Evolutionary conservation across 1,140 invertebrate species (phyloP).

Genomic region (Lordiphosa mommai): DNA sequence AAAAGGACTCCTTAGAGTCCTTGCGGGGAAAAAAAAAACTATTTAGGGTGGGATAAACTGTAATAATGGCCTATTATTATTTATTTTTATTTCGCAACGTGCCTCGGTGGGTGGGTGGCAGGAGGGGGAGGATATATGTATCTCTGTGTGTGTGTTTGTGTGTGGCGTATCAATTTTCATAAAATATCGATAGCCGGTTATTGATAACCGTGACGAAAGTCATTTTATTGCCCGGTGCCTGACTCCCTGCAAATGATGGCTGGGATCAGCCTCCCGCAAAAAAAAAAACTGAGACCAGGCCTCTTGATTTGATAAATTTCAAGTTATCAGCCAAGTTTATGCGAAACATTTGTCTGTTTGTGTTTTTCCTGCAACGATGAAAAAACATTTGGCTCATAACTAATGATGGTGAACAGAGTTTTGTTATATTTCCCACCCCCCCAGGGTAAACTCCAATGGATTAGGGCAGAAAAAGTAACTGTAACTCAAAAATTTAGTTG

Average conservation of each 20-base stretch:
- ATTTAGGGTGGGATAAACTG: constrained; percentile 66
- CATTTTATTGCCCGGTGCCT: constrained; percentile 52
- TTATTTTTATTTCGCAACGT: constrained; percentile 60
- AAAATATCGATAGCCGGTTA: constrained; percentile 74
- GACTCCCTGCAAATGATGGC: constrained; percentile 13
- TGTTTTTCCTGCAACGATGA: background rate
- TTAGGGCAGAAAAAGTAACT: too few relatives aligned
- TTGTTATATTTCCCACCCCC: too few relatives aligned
- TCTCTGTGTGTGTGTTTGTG: constrained; percentile 9
- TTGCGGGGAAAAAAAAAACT: constrained; percentile 34
- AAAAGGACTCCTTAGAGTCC: background rate
- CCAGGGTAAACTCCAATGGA: too few relatives aligned
- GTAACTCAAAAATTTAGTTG: too few relatives aligned
- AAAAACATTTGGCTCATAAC: too few relatives aligned
- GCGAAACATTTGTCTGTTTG: constrained; percentile 24
- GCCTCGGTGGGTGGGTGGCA: constrained; percentile 12
- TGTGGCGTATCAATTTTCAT: constrained; percentile 72
- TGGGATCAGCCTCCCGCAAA: constrained; percentile 1
- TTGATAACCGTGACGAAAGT: constrained; percentile 74
- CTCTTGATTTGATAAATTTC: constrained; percentile 53
- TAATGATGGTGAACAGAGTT: too few relatives aligned
- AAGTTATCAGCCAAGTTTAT: constrained; percentile 43
- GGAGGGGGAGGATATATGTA: background rate
- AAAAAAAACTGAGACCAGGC: background rate
- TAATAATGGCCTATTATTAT: constrained; percentile 73